Percentiles rank a stretch among this genome's conserved stretches.
phyloP scores from a whole-genome alignment of 2,797 vertebrate species.

The Kryptopterus vitreolus region DNA sequence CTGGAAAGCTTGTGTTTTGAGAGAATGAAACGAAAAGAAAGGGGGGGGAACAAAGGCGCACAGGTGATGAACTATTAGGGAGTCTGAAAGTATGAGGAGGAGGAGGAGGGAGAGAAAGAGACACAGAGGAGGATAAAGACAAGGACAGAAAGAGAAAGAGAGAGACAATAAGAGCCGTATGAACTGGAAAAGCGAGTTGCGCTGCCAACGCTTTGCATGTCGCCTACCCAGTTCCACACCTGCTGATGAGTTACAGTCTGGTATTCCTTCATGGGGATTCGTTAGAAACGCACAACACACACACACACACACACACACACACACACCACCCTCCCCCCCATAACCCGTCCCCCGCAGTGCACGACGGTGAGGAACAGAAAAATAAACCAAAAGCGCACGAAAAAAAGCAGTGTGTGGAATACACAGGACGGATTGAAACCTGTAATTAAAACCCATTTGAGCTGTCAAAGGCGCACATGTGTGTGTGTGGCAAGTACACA shows the following conservation, averaged over 20 bases:
- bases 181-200: constrained; percentile 59
- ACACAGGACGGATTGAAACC: constrained; percentile 51
- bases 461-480: constrained; percentile 49
- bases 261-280: constrained; percentile 59
- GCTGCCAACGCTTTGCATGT: constrained; percentile 57
- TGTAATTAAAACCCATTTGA: constrained; percentile 58
- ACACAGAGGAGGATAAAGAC: constrained; percentile 11
- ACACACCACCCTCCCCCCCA: not conserved
- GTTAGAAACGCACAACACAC: constrained; percentile 51
- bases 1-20: not conserved
- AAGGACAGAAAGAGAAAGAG: constrained; percentile 1
- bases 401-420: not conserved
- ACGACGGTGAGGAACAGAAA: constrained; percentile 1
- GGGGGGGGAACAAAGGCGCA: no score
- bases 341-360: not conserved
- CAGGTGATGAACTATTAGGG: no score
- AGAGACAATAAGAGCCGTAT: constrained; percentile 11
- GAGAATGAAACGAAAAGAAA: not conserved
- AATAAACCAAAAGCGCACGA: not conserved
- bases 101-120: not conserved
- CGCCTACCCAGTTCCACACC: constrained; percentile 52
- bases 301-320: constrained; percentile 8
- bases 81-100: no score
- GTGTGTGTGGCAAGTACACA: not conserved
- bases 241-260: constrained; percentile 62